These are phyloP conservation scores for Dreissena polymorpha DNA, from an alignment of 1,140 invertebrate species.

Conservation along the genomic window DNA sequence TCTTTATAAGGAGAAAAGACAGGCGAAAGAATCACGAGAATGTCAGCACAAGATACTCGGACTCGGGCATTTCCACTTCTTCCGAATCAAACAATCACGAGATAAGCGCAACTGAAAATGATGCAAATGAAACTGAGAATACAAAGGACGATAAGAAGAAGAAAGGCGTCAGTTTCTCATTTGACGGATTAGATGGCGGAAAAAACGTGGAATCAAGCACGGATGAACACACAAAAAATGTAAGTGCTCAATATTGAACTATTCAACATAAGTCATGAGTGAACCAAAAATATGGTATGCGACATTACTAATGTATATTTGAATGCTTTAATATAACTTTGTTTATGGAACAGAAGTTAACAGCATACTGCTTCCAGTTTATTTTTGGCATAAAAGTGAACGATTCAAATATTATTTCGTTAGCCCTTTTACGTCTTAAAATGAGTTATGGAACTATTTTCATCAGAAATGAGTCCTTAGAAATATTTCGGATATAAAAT, in stretches of 20 bases:
- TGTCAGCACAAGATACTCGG: constrained; percentile 22
- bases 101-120: neutral
- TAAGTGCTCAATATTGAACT: constrained; percentile 3
- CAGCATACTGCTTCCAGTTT: too few relatives aligned
- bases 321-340: too few relatives aligned
- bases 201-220: constrained; percentile 28
- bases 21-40: constrained; percentile 25
- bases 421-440: too few relatives aligned
- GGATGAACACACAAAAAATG: constrained; percentile 29
- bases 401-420: too few relatives aligned
- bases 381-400: too few relatives aligned
- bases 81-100: constrained; percentile 21
- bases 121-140: neutral
- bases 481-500: too few relatives aligned
- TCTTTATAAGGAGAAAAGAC: constrained; percentile 44
- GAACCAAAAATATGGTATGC: too few relatives aligned
- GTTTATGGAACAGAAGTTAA: too few relatives aligned
- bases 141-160: constrained; percentile 17
- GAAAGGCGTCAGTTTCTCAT: constrained; percentile 53
- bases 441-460: too few relatives aligned
- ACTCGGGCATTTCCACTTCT: constrained; percentile 43
- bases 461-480: too few relatives aligned
- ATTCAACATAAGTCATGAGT: too few relatives aligned
- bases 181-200: constrained; percentile 31
- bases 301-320: too few relatives aligned